Evolutionary conservation across 2,888 invertebrate genomes (phyloP).

Genomic region (Creontiades dilutus): DNA sequence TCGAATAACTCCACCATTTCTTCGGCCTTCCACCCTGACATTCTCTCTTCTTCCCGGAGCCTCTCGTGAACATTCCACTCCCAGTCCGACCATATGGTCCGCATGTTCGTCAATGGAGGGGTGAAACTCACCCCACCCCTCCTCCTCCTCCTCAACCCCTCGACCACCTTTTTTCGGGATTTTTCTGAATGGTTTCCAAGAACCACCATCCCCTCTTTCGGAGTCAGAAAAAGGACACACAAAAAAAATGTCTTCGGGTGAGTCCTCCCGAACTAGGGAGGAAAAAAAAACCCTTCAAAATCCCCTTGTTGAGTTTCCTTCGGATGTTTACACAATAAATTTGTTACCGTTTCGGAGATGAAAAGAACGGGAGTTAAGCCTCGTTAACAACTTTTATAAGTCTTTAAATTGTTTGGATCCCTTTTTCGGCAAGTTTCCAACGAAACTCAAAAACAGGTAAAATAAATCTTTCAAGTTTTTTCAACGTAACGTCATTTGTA

Average conservation of each 20-base stretch:
- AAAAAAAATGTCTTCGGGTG: neutral
- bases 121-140: neutral
- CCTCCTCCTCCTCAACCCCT: neutral
- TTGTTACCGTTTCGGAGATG: conserved; percentile 23
- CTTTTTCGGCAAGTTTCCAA: neutral
- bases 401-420: conserved; percentile 25
- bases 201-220: neutral
- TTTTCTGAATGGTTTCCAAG: conserved; percentile 38
- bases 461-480: too few species aligned
- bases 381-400: conserved; percentile 1
- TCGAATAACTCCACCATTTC: too few species aligned
- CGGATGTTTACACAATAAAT: conserved; percentile 36
- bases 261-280: neutral
- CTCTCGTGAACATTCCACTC: conserved; percentile 10
- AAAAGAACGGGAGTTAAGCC: neutral
- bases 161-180: neutral
- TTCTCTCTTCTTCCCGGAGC: neutral
- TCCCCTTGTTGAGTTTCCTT: conserved; percentile 14
- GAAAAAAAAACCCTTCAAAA: neutral
- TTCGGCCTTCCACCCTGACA: neutral
- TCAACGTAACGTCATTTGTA: too few species aligned
- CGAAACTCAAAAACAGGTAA: neutral
- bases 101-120: conserved; percentile 42
- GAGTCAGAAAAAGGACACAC: neutral
- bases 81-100: conserved; percentile 7